Evolutionary conservation across 2,797 vertebrate genomes (phyloP).

Genomic region (Sebastes dallii): DNA sequence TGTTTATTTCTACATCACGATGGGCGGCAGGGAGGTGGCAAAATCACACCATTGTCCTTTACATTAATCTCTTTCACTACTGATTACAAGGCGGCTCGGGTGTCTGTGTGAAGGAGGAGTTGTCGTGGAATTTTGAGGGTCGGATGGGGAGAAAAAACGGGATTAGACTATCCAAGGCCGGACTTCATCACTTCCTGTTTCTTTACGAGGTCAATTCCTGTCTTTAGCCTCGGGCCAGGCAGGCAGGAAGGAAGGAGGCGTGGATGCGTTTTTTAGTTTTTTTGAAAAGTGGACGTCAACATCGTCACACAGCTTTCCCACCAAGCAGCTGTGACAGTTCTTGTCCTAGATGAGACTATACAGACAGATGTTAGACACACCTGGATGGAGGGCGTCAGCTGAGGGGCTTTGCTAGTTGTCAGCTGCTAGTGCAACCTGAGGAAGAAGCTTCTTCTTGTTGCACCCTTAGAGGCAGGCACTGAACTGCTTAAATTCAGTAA

Average conservation of each 20-base stretch:
- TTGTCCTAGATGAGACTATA: neutral
- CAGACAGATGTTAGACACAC: neutral
- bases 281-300: slow-evolving; percentile 13
- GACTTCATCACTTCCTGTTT: slow-evolving; percentile 84
- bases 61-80: neutral
- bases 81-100: neutral
- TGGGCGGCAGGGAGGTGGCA: neutral
- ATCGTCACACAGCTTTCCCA: slow-evolving; percentile 18
- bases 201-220: slow-evolving; percentile 84
- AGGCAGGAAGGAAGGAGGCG: slow-evolving; percentile 79
- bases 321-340: neutral
- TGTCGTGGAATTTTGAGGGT: slow-evolving; percentile 30
- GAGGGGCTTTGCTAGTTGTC: neutral
- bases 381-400: neutral
- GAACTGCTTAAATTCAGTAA: neutral
- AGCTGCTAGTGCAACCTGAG: neutral
- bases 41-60: neutral
- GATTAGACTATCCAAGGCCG: slow-evolving; percentile 65
- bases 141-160: slow-evolving; percentile 24
- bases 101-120: neutral
- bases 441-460: neutral
- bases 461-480: neutral
- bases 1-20: neutral
- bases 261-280: slow-evolving; percentile 20
- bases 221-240: slow-evolving; percentile 66